A percentile compares a stretch with the other conserved stretches of the same genome.
These are phyloP conservation scores for Nipponacmea schrenckii DNA, from an alignment of 2,888 invertebrate species.

Conservation along the genomic window DNA sequence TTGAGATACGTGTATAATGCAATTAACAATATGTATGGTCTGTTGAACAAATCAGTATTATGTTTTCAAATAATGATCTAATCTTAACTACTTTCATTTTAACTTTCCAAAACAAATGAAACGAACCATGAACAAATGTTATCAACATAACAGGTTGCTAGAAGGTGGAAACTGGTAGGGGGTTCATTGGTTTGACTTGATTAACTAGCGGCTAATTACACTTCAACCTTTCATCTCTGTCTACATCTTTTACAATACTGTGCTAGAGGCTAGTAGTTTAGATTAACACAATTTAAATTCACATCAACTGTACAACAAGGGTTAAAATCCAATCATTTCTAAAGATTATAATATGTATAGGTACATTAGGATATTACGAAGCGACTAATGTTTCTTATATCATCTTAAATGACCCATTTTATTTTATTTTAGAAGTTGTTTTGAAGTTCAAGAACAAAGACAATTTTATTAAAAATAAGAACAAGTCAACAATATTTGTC, in stretches of 20 bases:
- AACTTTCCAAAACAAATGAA: background rate
- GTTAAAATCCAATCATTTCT: background rate
- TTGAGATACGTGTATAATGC: too few species aligned
- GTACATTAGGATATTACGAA: background rate
- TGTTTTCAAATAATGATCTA: background rate
- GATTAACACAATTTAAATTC: background rate
- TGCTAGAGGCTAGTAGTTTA: background rate
- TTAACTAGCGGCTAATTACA: conserved; percentile 4
- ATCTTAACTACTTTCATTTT: background rate
- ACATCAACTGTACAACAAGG: background rate
- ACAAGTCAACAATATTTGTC: too few species aligned
- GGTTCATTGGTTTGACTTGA: background rate
- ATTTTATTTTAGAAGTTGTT: background rate
- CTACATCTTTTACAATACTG: background rate
- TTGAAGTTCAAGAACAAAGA: too few species aligned
- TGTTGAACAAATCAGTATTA: background rate
- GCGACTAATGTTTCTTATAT: background rate
- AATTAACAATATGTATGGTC: background rate
- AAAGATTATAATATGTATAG: background rate
- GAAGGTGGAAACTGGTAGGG: background rate
- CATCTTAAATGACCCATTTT: background rate
- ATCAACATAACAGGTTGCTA: background rate
- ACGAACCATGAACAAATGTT: conserved; percentile 2
- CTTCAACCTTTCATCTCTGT: background rate
- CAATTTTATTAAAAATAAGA: too few species aligned